Evolutionary conservation across 2,797 vertebrate species (phyloP), one percentile per base, ranked within the genome.

Genomic region (Pterois miles): DNA sequence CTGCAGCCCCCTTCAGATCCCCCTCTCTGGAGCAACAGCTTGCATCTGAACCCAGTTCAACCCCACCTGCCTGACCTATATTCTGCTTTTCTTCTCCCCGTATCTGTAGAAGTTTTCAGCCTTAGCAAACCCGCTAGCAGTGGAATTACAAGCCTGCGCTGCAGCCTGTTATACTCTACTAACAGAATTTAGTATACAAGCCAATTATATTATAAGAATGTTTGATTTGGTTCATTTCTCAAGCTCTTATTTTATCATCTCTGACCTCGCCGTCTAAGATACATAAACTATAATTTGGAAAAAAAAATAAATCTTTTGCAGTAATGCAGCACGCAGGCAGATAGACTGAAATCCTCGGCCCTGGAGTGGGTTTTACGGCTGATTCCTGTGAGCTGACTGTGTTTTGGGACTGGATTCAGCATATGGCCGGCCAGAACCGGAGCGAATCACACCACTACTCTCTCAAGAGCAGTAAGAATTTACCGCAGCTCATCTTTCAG

Each of bases 31-130:
- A 88, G 59, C 80, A 81, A 65, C 74, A 48, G 62, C 80, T 83
- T 65, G 65, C 82, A 89, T 91, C 86, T 94, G 92, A 93, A 93
- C 91, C 88, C 69, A 82, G 70, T 92, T 91, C 82, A 89, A 80
- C 86, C 84, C 93, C 92, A 93, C 94, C 92, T 92, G 91, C 86
- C 70, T 94, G 94, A 93, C 92, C 93, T 93, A 91, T 88, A 94
- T 93, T 90, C 86, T 89, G 66, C 75, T 66, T 68, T 79, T 65
- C 60, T 63, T 59, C 69, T 74, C 67, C 64, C 58, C 76, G 72
- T 77, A 83, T 84, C 83, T 82, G 78, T 78, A 63, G 78, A 71
- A 12, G 67, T 87, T 90, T 82, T 86, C 75, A 70, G 75, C 64
- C 74, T 71, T 31, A 79, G 67, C 57, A 63, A 80, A 80, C 80